Evolutionary conservation across 2,888 invertebrate genomes (phyloP).

Genomic region (Rhingia campestris): DNA sequence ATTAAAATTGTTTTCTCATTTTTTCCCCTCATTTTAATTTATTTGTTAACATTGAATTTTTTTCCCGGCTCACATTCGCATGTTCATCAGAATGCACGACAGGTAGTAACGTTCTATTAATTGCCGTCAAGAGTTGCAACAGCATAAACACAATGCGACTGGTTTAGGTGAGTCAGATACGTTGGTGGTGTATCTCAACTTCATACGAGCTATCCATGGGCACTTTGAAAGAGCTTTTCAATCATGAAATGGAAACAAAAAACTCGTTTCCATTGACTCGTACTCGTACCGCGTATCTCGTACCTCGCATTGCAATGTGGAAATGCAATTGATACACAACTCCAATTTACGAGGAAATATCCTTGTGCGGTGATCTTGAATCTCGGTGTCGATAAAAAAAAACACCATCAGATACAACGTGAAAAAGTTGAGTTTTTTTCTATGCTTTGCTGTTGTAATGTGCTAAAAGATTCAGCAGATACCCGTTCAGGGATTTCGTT

Average conservation of each 20-base stretch:
- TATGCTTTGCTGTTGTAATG: conserved; percentile 1
- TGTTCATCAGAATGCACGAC: conserved; percentile 58
- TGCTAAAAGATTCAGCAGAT: conserved; percentile 28
- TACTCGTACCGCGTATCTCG: neutral
- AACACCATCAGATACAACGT: neutral
- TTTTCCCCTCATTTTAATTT: conserved; percentile 21
- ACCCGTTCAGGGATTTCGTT: conserved; percentile 56
- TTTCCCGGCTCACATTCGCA: conserved; percentile 5
- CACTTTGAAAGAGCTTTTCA: conserved; percentile 42
- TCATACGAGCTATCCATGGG: too few species aligned
- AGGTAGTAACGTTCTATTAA: conserved; percentile 53
- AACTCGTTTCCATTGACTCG: conserved; percentile 61
- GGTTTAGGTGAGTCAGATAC: conserved; percentile 3
- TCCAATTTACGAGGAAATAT: conserved; percentile 68
- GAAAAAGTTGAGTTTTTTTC: neutral
- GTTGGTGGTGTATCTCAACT: neutral
- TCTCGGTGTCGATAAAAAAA: conserved; percentile 9
- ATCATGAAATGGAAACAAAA: conserved; percentile 11
- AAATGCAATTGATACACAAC: conserved; percentile 63
- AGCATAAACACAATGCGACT: neutral
- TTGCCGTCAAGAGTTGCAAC: conserved; percentile 23
- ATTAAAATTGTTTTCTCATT: neutral
- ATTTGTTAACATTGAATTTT: conserved; percentile 60
- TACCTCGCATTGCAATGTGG: conserved; percentile 45
- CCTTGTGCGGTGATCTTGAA: conserved; percentile 70